Evolutionary conservation across 2,113 vertebrate species (phyloP).

Genomic region (Thinocorus orbignyianus): DNA sequence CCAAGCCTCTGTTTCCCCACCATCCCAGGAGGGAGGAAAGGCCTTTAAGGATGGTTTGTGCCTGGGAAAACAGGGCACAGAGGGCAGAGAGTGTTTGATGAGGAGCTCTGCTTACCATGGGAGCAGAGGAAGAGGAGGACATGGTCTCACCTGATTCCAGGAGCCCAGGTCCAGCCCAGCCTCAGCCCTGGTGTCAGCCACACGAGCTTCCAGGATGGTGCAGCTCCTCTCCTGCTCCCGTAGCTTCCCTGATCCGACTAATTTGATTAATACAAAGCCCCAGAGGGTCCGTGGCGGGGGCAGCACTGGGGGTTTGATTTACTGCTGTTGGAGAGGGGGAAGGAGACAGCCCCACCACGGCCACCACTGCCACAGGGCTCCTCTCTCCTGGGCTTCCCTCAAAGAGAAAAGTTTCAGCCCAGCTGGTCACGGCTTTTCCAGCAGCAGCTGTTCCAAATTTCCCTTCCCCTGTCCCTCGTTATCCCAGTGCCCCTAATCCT

Average conservation of each 20-base stretch:
- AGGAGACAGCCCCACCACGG: rapidly evolving
- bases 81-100: rapidly evolving
- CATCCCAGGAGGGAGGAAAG: not conserved
- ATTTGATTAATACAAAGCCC: not conserved
- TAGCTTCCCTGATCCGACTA: rapidly evolving
- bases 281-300: not conserved
- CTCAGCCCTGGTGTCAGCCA: rapidly evolving
- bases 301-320: not conserved
- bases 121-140: not conserved
- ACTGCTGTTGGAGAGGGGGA: rapidly evolving
- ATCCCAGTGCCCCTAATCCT: not conserved
- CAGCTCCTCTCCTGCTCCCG: not conserved
- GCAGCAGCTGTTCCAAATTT: not conserved
- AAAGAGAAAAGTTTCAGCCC: rapidly evolving
- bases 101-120: rapidly evolving
- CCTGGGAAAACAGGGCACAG: not conserved
- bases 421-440: not conserved
- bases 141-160: rapidly evolving
- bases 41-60: not conserved
- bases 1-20: rapidly evolving
- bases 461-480: no score
- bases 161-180: rapidly evolving
- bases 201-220: rapidly evolving
- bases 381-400: not conserved
- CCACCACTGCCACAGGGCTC: not conserved